Conservation (phyloP, 1,140 invertebrate genomes). For the Riptortus pedestris region DNA sequence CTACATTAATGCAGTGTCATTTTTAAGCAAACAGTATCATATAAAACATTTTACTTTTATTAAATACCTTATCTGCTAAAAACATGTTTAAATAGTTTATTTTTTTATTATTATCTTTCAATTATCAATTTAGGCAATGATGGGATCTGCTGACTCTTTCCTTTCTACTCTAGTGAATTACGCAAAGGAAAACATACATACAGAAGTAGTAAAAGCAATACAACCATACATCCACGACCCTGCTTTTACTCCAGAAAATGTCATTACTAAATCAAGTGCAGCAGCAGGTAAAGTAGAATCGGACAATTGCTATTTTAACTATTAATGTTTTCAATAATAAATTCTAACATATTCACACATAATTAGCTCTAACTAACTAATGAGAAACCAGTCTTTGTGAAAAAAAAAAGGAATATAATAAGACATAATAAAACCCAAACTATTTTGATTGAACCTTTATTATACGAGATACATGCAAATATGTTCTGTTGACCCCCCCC, state of each 20-base stretch:
- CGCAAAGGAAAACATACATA: conserved; percentile 88
- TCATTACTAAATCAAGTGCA: conserved; percentile 74
- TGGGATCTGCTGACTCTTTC: conserved; percentile 78
- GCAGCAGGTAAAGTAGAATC: conserved; percentile 71
- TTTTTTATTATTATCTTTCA: conserved; percentile 4
- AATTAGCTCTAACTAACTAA: neutral
- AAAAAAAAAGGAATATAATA: no score
- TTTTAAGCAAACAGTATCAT: no score
- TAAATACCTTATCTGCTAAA: no score
- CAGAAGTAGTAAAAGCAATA: conserved; percentile 66
- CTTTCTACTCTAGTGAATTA: conserved; percentile 75
- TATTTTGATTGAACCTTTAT: no score
- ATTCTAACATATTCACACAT: neutral
- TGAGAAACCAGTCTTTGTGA: neutral
- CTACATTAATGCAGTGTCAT: no score
- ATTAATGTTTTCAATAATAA: neutral
- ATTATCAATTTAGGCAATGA: conserved; percentile 54
- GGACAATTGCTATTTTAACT: neutral
- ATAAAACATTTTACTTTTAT: no score
- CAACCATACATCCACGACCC: conserved; percentile 45
- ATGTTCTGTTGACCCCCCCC: no score
- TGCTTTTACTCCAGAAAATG: conserved; percentile 78
- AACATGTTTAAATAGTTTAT: neutral
- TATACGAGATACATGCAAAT: no score
- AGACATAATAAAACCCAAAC: no score